Conservation (phyloP, 1,140 invertebrate genomes). For the Leptinotarsa undecemlineata region DNA sequence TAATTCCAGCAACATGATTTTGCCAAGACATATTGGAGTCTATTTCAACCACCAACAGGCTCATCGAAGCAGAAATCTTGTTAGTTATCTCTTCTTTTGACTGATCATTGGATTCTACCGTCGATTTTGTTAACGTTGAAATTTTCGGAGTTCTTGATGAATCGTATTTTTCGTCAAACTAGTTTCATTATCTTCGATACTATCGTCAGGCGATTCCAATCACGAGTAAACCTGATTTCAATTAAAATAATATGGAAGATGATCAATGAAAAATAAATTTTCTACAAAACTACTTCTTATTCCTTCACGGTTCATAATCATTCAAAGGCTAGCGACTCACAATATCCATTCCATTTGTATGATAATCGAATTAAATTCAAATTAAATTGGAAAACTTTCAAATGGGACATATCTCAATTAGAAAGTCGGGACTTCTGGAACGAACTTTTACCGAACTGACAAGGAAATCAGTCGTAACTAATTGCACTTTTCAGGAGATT, state of each 20-base stretch:
- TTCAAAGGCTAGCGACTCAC: constrained; percentile 9
- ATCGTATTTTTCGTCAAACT: no score
- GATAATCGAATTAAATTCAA: constrained; percentile 27
- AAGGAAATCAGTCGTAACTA: constrained; percentile 21
- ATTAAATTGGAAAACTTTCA: constrained; percentile 26
- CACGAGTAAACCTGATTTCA: not conserved
- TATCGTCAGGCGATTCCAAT: no score
- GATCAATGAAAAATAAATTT: not conserved
- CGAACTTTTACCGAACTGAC: constrained; percentile 9
- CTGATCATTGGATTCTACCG: not conserved
- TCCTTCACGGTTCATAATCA: constrained; percentile 17
- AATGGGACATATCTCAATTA: constrained; percentile 24
- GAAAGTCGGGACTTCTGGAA: constrained; percentile 13
- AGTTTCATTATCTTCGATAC: no score
- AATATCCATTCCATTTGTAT: constrained; percentile 27
- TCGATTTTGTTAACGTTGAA: not conserved
- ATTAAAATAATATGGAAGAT: not conserved
- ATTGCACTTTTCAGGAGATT: constrained; percentile 13
- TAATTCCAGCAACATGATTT: no score
- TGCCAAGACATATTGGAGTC: no score
- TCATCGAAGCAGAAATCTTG: no score
- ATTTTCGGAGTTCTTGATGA: no score
- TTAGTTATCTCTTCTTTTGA: no score
- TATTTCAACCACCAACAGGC: no score
- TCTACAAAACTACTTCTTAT: constrained; percentile 7